These are phyloP conservation scores for Takifugu bimaculatus DNA, from an alignment of 2,113 vertebrate genomes.

Conservation along the genomic window DNA sequence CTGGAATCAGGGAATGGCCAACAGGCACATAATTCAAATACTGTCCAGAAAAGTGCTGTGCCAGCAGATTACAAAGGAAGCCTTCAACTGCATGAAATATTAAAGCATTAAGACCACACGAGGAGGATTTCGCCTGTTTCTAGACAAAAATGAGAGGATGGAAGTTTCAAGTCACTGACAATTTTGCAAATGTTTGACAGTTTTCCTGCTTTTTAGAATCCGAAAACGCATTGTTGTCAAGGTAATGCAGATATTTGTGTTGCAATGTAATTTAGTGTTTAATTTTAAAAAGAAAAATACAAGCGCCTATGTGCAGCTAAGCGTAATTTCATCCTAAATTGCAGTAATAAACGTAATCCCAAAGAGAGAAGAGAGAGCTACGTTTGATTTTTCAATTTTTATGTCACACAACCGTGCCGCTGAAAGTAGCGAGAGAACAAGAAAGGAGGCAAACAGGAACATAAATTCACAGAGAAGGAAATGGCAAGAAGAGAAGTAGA, in stretches of 20 bases:
- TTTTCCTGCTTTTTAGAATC: too few species aligned
- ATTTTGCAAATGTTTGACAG: constrained; percentile 7
- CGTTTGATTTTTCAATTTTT: background rate
- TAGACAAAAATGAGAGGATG: constrained; percentile 27
- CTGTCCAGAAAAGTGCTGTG: constrained; percentile 59
- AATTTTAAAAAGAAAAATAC: too few species aligned
- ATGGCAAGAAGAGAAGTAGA: constrained; percentile 12
- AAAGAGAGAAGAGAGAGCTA: background rate
- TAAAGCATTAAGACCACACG: constrained; percentile 49
- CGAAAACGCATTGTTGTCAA: too few species aligned
- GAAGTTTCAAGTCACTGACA: constrained; percentile 11
- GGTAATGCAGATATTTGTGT: background rate
- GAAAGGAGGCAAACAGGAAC: too few species aligned
- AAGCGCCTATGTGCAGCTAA: background rate
- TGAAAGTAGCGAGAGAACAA: background rate
- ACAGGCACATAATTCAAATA: constrained; percentile 62
- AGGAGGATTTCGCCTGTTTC: constrained; percentile 25
- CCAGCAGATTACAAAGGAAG: constrained; percentile 57
- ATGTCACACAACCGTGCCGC: background rate
- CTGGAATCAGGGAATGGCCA: constrained; percentile 53
- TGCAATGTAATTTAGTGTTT: too few species aligned
- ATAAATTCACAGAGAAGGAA: constrained; percentile 17
- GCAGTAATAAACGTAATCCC: background rate
- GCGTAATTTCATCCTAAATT: constrained; percentile 9
- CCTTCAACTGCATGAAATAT: constrained; percentile 60